These are phyloP conservation scores for Lepidostoma basale DNA, from an alignment of 1,140 invertebrate species.

Conservation along the genomic window DNA sequence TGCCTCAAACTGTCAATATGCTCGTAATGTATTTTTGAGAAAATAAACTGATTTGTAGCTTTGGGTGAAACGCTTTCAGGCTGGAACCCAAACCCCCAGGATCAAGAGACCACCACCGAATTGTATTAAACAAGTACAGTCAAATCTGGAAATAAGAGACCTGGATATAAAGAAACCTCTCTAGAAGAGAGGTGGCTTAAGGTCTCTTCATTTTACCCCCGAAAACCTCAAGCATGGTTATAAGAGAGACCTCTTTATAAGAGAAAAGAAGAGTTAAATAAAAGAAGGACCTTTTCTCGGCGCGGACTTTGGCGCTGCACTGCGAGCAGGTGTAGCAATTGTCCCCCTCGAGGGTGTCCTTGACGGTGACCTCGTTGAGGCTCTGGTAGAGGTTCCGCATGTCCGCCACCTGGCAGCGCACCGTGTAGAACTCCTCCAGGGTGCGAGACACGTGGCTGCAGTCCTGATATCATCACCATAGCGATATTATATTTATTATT, in stretches of 20 bases:
- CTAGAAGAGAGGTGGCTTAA: too few species aligned
- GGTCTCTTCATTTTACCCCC: too few species aligned
- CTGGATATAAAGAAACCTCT: too few species aligned
- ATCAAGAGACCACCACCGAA: too few species aligned
- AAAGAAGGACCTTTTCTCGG: conserved; percentile 77
- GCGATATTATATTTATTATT: neutral
- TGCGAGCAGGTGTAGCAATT: conserved; percentile 98
- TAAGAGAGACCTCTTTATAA: neutral
- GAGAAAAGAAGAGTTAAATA: neutral
- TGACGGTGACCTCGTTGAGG: conserved; percentile 93
- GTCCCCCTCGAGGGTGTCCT: conserved; percentile 94
- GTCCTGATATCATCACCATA: conserved; percentile 63
- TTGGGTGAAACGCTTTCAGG: too few species aligned
- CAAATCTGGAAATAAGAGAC: too few species aligned
- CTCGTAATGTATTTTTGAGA: too few species aligned
- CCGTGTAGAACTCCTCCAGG: conserved; percentile 94
- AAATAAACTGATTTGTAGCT: too few species aligned
- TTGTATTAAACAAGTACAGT: too few species aligned
- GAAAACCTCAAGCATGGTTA: too few species aligned
- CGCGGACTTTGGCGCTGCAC: conserved; percentile 91
- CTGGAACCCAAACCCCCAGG: too few species aligned
- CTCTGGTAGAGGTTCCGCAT: conserved; percentile 96
- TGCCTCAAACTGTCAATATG: too few species aligned
- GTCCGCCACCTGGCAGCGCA: conserved; percentile 93
- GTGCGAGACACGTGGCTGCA: conserved; percentile 93